Base-by-base conservation (phyloP, 2,797 vertebrate species). In the Pangasius mekongensis region DNA sequence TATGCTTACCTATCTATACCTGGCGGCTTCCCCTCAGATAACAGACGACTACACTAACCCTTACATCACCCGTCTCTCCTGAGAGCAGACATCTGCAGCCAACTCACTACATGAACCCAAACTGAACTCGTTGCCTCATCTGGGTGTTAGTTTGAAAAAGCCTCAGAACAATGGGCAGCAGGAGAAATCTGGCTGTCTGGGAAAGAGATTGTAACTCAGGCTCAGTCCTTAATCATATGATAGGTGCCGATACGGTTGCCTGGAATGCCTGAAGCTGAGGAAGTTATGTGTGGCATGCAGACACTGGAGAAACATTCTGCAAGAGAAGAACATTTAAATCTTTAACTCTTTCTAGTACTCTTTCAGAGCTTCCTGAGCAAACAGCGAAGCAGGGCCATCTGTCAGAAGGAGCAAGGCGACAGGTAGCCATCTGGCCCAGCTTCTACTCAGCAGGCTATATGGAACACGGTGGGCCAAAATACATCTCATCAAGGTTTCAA, bases 231-330 rank as follows among this genome's bases (percentile, higher is more conserved):
- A 91, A 93, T 92, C 88, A 91, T 85, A 78, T 18, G 56, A 52
- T 88, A 92, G 89, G 90, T 91, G 91, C 89, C 90, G 90, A 93
- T 91, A 91, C 84, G 58, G 89, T 90, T 91, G 85, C 90, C 91
- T 91, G 89, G 89, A 94, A 91, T 91, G 87, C 89, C 93, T 92
- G 93, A 90, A 91, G 93, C 93, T 93, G 92, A 93, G 92, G 92
- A 92, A 94, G 87, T 93, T 90, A 93, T 93, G 89, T 76, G 33
- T 87, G 92, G 89, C 91, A 93, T 91, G 91, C 90, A 90, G 88
- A 91, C 87, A 88, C 82, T 84, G 84, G 87, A 83, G 87, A 74
- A 92, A 88, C 86, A 91, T 92, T 91, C 5, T 27, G 39, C 64
- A 62, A 6, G n/a, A 84, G 94, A 93, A 5, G 56, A 91, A 91